A percentile compares a stretch with the other conserved stretches of the same genome.
Evolutionary conservation across 2,113 vertebrate species (phyloP).

Genomic region (Elaphurus davidianus): DNA sequence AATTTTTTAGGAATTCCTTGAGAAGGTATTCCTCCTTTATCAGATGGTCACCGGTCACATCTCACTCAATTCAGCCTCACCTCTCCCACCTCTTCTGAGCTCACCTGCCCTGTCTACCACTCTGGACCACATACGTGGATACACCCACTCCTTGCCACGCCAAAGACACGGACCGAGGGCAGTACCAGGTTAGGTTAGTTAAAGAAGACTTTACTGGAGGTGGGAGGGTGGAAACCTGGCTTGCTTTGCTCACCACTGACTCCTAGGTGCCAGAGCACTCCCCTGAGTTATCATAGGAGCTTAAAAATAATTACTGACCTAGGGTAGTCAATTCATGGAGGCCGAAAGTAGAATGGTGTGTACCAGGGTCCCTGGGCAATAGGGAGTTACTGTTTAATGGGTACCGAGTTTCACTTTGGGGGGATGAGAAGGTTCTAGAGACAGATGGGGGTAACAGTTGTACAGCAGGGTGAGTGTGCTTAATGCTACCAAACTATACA

Average conservation of each 20-base stretch:
- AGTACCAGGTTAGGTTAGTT: not conserved
- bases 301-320: not conserved
- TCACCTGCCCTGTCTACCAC: not conserved
- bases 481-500: not conserved
- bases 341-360: not conserved
- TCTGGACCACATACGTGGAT: not conserved
- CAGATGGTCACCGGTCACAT: not conserved
- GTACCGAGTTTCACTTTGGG: not conserved
- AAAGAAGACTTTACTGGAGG: not conserved
- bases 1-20: not conserved
- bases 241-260: not conserved
- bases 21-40: not conserved
- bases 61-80: not conserved
- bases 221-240: not conserved
- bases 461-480: no score
- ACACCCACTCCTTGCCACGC: not conserved
- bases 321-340: not conserved
- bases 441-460: not conserved
- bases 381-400: not conserved
- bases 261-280: not conserved
- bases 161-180: not conserved
- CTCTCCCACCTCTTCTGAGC: not conserved
- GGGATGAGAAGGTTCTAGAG: not conserved
- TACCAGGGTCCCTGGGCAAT: no score
- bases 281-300: not conserved